These are phyloP conservation scores for Cyrtorhinus lividipennis DNA, from an alignment of 1,140 invertebrate genomes.

Conservation along the genomic window DNA sequence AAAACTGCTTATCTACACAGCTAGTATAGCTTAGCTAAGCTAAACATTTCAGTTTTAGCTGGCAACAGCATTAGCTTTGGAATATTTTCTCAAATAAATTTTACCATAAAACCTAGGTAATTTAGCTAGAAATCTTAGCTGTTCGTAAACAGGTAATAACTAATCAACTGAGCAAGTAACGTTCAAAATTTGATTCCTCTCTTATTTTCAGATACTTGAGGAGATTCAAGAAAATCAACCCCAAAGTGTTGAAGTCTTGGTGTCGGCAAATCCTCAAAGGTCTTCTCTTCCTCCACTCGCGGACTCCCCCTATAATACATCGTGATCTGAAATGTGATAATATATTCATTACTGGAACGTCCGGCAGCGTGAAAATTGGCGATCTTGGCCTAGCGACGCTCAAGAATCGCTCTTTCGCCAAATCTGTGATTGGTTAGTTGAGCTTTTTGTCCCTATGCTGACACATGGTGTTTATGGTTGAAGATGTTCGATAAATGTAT, in stretches of 20 bases:
- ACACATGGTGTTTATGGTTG: too few species aligned
- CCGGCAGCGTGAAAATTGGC: slow-evolving; percentile 96
- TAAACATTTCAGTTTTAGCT: too few species aligned
- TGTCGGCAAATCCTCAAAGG: slow-evolving; percentile 98
- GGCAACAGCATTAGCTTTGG: too few species aligned
- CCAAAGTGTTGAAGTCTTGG: slow-evolving; percentile 97
- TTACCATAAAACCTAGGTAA: too few species aligned
- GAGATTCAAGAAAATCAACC: slow-evolving; percentile 95
- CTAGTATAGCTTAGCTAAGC: too few species aligned
- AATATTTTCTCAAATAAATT: too few species aligned
- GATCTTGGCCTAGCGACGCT: slow-evolving; percentile 95
- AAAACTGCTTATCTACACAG: too few species aligned
- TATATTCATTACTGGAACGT: slow-evolving; percentile 98
- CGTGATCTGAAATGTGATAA: slow-evolving; percentile 96
- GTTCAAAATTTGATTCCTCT: neutral
- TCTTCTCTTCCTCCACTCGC: slow-evolving; percentile 89
- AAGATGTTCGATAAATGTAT: too few species aligned
- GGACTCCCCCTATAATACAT: slow-evolving; percentile 96
- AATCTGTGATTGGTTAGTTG: slow-evolving; percentile 87
- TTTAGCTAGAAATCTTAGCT: too few species aligned
- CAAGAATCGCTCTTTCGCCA: slow-evolving; percentile 97
- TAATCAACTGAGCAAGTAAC: too few species aligned
- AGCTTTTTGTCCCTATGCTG: too few species aligned
- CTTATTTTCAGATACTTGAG: slow-evolving; percentile 63
- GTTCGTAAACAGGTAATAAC: too few species aligned